Conservation (phyloP, 2,113 vertebrate genomes). For the Psammodynastes pulverulentus region DNA sequence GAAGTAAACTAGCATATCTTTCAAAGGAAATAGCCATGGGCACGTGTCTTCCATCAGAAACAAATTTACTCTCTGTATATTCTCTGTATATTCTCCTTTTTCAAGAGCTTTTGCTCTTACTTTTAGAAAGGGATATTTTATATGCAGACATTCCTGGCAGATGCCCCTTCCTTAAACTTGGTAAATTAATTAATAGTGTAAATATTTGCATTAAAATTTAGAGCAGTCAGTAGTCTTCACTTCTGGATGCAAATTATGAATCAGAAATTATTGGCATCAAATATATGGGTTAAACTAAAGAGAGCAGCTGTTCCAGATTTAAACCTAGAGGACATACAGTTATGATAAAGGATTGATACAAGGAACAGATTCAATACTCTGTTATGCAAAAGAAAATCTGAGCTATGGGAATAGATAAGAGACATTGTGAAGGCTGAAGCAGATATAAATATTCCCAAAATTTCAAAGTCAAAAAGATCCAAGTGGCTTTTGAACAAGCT, state of each 20-base stretch:
- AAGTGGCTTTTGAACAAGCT: background rate
- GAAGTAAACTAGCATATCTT: background rate
- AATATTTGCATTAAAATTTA: constrained; percentile 5
- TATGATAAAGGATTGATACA: background rate
- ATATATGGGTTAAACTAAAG: background rate
- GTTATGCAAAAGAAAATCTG: background rate
- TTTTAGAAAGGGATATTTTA: background rate
- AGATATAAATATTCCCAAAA: background rate
- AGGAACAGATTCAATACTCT: background rate
- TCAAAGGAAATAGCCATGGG: background rate
- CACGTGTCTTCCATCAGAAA: too few species aligned
- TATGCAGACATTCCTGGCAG: background rate
- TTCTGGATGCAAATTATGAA: background rate
- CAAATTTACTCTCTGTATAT: background rate
- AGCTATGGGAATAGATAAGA: background rate
- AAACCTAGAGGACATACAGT: background rate
- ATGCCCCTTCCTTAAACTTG: background rate
- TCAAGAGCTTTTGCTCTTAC: background rate
- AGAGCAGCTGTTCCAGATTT: background rate
- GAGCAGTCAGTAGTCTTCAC: background rate
- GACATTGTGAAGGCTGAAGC: background rate
- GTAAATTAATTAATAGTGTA: background rate
- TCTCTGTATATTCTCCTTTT: background rate
- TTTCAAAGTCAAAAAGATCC: background rate
- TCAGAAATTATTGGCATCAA: background rate